Evolutionary conservation across 2,113 vertebrate species (phyloP), one percentile per base, ranked within the genome.

Genomic region (Dendropsophus ebraccatus): DNA sequence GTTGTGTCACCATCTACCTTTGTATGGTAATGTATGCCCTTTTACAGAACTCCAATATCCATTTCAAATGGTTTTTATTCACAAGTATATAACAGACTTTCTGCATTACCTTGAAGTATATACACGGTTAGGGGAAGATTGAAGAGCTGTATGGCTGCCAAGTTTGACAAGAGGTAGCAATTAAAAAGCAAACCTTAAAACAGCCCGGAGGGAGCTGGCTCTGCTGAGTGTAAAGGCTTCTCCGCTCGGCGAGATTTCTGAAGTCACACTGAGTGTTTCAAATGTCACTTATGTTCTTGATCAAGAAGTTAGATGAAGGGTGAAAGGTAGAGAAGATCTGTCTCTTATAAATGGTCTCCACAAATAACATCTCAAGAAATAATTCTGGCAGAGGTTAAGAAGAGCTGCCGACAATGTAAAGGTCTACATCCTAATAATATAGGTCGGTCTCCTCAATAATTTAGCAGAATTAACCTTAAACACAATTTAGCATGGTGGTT

Each of bases 281-380:
- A 12, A 58, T 84, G 82, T 84, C 82, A 84, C 72, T 84, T 75
- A 84, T 84, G 69, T 19, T 83, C 23, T 60, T 35, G 50, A 72
- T 74, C 54, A 75, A 75, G 70, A 47, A 19, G 52, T 75, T 2
- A 76, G 70, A 47, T 30, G 82, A 8, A 62, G 70, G 72, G 60
- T 60, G 54, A 74, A 60, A 84, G 35, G 37, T n/a, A 10, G 12
- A 10, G 45, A 17, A 69, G 52, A 62, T 81, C 35, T 25, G 37
- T 45, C 77, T 79, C 56, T 47, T 81, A 62, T 28, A 81, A 65
- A 81, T 47, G 32, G 56, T 35, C 49, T 77, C 73, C 25, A 23
- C 17, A 35, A 35, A 83, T 19, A 74, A 5, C 1, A 25, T 17
- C 62, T 32, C 28, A 8, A 17, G 30, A 65, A 28, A 25, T n/a